These are phyloP conservation scores for Drosophila infuscata DNA, from an alignment of 2,888 invertebrate genomes.

Conservation along the genomic window DNA sequence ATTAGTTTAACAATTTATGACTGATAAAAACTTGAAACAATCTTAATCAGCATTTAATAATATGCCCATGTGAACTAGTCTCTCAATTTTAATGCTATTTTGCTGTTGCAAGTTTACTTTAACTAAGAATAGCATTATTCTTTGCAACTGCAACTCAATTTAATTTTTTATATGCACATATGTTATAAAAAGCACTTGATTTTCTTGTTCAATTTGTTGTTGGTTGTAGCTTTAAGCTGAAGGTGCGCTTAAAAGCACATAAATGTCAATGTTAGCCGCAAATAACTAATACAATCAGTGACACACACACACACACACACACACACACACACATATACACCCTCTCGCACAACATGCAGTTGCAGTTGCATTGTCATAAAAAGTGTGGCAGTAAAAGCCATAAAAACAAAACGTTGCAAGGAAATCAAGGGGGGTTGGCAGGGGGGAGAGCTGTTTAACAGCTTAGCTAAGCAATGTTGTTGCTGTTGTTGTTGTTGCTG, in stretches of 20 bases:
- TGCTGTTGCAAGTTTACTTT: neutral
- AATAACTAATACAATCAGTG: constrained; percentile 65
- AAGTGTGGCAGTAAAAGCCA: constrained; percentile 49
- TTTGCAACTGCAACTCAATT: constrained; percentile 18
- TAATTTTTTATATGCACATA: neutral
- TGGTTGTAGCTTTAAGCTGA: constrained; percentile 10
- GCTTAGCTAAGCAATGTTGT: constrained; percentile 49
- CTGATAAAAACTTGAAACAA: neutral
- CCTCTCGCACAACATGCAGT: neutral
- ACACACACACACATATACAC: neutral
- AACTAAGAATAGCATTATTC: neutral
- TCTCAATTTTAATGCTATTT: neutral
- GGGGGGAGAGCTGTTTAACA: constrained; percentile 56
- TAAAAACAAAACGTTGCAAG: constrained; percentile 39
- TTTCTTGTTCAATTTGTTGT: constrained; percentile 8
- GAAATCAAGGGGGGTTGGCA: neutral
- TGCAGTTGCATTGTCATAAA: constrained; percentile 62
- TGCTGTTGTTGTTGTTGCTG: constrained; percentile 16
- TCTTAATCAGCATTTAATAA: neutral
- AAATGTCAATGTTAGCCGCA: constrained; percentile 68
- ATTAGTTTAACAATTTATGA: neutral
- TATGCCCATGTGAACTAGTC: neutral
- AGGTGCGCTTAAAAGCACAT: constrained; percentile 57
- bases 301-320: constrained; percentile 13
- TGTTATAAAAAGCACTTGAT: constrained; percentile 1